These are phyloP conservation scores for Metacarcinus magister DNA, from an alignment of 2,888 invertebrate species.

Conservation along the genomic window DNA sequence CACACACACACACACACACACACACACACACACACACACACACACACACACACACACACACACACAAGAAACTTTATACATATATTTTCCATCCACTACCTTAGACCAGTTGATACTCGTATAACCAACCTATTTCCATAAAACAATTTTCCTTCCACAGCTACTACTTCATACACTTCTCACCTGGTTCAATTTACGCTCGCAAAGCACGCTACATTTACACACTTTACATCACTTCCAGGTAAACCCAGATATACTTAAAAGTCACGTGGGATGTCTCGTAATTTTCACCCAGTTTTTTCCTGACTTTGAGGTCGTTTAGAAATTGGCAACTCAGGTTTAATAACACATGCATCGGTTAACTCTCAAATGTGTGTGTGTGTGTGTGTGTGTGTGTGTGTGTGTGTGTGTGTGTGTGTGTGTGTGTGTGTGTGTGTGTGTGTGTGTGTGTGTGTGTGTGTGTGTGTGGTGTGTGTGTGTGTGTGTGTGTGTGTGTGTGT, in stretches of 20 bases:
- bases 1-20: no score
- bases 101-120: background rate
- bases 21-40: no score
- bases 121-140: background rate
- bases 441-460: background rate
- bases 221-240: background rate
- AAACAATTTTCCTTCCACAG: background rate
- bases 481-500: no score
- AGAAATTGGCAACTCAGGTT: background rate
- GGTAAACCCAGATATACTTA: background rate
- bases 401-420: slow-evolving; percentile 29
- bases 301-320: background rate
- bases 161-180: background rate
- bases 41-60: no score
- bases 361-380: background rate
- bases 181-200: background rate
- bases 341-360: background rate
- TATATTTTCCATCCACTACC: no score
- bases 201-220: background rate
- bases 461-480: no score
- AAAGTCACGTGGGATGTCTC: background rate
- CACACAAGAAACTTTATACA: no score
- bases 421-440: background rate
- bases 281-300: background rate
- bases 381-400: slow-evolving; percentile 53